Evolutionary conservation across 2,113 vertebrate species (phyloP).

Genomic region (Vimba vimba): DNA sequence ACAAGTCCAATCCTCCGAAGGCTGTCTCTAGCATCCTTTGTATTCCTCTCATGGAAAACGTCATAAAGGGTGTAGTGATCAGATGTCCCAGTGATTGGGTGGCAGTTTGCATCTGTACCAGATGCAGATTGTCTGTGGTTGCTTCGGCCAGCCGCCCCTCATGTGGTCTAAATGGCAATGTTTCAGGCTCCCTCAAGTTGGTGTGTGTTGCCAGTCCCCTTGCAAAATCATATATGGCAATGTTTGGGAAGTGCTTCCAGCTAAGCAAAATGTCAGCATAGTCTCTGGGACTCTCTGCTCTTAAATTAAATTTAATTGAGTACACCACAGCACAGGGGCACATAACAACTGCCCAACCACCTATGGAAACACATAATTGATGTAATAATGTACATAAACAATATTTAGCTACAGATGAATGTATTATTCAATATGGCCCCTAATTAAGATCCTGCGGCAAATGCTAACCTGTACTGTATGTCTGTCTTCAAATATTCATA

Average conservation of each 20-base stretch:
- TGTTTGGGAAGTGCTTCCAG: slow-evolving; percentile 9
- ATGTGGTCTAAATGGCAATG: neutral
- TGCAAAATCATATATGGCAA: neutral
- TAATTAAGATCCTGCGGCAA: no score
- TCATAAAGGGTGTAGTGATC: neutral
- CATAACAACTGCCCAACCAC: slow-evolving; percentile 1
- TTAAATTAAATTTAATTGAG: slow-evolving; percentile 9
- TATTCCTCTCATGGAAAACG: slow-evolving; percentile 8
- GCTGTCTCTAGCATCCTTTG: neutral
- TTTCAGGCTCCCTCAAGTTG: neutral
- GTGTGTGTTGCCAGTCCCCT: neutral
- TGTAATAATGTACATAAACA: neutral
- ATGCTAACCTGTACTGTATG: no score
- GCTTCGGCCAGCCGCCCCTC: neutral
- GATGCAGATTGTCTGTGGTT: neutral
- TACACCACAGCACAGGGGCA: neutral
- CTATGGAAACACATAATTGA: neutral
- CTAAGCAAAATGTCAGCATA: neutral
- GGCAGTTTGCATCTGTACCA: neutral
- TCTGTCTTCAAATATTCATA: no score
- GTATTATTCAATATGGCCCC: no score
- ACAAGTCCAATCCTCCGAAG: no score
- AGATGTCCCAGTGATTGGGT: slow-evolving; percentile 4
- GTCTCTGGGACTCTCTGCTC: slow-evolving; percentile 19
- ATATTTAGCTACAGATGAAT: neutral